A percentile compares a stretch with the other conserved stretches of the same genome.
Evolutionary conservation across 1,140 invertebrate species (phyloP).

Genomic region (Drosophila lowei): DNA sequence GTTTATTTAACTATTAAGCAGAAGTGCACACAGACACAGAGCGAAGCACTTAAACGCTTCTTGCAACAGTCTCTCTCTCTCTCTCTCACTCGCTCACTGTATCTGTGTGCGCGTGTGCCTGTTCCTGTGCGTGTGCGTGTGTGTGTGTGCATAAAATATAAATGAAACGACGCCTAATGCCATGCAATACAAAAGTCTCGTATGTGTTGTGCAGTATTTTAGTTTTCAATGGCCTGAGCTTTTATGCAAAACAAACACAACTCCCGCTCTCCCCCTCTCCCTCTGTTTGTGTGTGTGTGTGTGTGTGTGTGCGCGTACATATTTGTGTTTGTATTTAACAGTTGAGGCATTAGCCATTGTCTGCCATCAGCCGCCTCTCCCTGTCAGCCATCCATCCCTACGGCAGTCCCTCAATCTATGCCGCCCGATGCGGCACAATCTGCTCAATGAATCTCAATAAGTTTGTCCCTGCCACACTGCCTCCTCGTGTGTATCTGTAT

Average conservation of each 20-base stretch:
- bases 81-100: slow-evolving; percentile 3
- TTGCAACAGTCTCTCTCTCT: slow-evolving; percentile 8
- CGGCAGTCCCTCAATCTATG: slow-evolving; percentile 2
- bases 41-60: slow-evolving; percentile 32
- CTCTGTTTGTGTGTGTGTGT: slow-evolving; percentile 44
- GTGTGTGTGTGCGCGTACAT: slow-evolving; percentile 43
- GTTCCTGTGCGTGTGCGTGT: too few relatives aligned
- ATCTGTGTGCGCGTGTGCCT: slow-evolving; percentile 6
- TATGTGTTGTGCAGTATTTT: slow-evolving; percentile 79
- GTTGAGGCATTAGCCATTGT: slow-evolving; percentile 74
- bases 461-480: slow-evolving; percentile 58
- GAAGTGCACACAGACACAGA: slow-evolving; percentile 65
- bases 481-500: not conserved
- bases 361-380: slow-evolving; percentile 22
- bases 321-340: slow-evolving; percentile 71
- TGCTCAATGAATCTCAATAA: slow-evolving; percentile 80
- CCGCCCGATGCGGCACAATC: slow-evolving; percentile 64
- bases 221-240: slow-evolving; percentile 78
- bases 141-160: slow-evolving; percentile 76
- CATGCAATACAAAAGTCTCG: slow-evolving; percentile 73
- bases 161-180: slow-evolving; percentile 77
- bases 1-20: slow-evolving; percentile 79
- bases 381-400: not conserved
- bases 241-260: slow-evolving; percentile 77
- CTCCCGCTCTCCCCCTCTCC: slow-evolving; percentile 5